Evolutionary conservation across 2,888 invertebrate species (phyloP).

Genomic region (Athrips mouffetella): DNA sequence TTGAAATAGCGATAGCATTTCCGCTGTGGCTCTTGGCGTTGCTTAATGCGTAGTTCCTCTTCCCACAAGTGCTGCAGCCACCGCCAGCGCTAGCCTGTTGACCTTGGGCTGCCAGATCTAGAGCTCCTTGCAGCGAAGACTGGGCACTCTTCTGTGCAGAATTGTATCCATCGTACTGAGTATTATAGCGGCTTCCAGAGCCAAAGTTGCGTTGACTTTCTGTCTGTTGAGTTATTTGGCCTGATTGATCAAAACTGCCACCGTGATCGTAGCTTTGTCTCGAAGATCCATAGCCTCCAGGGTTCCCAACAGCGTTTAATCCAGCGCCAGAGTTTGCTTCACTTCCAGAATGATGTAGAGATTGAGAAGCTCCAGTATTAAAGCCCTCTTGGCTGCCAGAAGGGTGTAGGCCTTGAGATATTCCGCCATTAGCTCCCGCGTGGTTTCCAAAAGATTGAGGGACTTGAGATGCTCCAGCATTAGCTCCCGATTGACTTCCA

Average conservation of each 20-base stretch:
- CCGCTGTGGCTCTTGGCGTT: constrained; percentile 65
- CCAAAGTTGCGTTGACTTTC: no score
- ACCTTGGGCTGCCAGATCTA: constrained; percentile 53
- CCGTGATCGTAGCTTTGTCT: constrained; percentile 12
- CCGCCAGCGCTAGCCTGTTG: constrained; percentile 37
- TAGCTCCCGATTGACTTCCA: no score
- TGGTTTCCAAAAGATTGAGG: no score
- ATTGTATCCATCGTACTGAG: background rate
- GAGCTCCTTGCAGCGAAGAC: constrained; percentile 47
- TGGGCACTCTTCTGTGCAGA: constrained; percentile 21
- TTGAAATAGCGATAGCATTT: constrained; percentile 60
- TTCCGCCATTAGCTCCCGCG: no score
- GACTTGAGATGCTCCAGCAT: no score
- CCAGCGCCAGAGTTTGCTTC: background rate
- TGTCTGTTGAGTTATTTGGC: no score
- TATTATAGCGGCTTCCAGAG: background rate
- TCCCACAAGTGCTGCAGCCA: constrained; percentile 58
- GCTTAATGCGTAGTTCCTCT: constrained; percentile 58
- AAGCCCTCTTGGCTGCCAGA: constrained; percentile 2
- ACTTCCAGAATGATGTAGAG: background rate
- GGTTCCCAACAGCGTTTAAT: background rate
- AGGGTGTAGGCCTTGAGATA: background rate
- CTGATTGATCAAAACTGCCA: no score
- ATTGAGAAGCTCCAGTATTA: background rate
- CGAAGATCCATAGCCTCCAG: constrained; percentile 10